These are phyloP conservation scores for Lepidocyrtinus sp. DNA, from an alignment of 2,888 invertebrate genomes.

Conservation along the genomic window DNA sequence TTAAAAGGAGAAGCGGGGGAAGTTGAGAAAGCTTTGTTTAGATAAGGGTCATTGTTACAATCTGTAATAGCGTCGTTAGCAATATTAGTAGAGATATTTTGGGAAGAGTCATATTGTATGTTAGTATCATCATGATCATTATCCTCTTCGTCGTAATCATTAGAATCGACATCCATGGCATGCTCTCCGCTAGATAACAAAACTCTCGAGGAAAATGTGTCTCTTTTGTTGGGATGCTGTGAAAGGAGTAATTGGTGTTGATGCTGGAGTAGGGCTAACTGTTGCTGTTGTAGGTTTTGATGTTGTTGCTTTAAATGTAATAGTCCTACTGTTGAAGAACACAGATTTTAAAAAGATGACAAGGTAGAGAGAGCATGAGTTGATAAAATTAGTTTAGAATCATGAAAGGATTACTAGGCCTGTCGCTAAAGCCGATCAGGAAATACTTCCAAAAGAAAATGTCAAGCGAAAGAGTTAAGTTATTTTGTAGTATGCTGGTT, in stretches of 20 bases:
- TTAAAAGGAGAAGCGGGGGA: conserved; percentile 12
- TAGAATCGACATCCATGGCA: conserved; percentile 14
- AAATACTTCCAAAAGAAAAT: too few relatives aligned
- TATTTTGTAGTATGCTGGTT: too few relatives aligned
- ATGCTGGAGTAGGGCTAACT: conserved; percentile 28
- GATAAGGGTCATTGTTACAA: background rate
- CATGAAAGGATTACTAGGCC: background rate
- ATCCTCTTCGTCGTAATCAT: conserved; percentile 8
- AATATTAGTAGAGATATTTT: background rate
- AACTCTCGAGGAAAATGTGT: conserved; percentile 39
- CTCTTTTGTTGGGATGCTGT: conserved; percentile 33
- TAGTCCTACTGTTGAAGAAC: conserved; percentile 36
- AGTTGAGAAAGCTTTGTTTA: conserved; percentile 18
- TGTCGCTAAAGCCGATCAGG: background rate
- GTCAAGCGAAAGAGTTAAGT: too few relatives aligned
- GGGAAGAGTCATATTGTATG: conserved; percentile 24
- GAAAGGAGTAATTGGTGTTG: conserved; percentile 40
- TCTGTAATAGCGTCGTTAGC: background rate
- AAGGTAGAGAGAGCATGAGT: conserved; percentile 78
- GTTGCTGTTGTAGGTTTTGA: conserved; percentile 46
- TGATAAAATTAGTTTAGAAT: background rate
- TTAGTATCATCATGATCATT: conserved; percentile 13
- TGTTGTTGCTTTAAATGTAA: conserved; percentile 47
- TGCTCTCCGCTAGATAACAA: conserved; percentile 12
- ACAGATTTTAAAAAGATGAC: conserved; percentile 71